Base-by-base conservation (phyloP, 2,113 vertebrate species). In the Mesembrinibis cayennensis region DNA sequence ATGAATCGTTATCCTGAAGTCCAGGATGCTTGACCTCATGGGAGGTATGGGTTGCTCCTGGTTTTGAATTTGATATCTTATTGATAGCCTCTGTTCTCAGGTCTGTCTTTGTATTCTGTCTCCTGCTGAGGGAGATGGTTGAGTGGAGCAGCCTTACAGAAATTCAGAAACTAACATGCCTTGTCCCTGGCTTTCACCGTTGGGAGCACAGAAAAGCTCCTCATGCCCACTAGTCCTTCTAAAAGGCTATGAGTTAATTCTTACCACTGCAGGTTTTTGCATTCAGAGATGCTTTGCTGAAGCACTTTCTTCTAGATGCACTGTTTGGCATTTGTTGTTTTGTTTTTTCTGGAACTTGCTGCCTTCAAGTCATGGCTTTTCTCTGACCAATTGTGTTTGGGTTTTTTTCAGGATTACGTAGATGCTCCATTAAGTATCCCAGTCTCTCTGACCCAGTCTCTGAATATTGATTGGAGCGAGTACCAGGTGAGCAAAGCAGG, bases 341-440 rank as follows among this genome's bases (percentile, higher is more conserved):
- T 87, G 18, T 4, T 65, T 32, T 84, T 87, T 72, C 44, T 70
- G 29, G 53, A 70, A 10, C 29, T 22, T 1, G 2, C 3, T 84
- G 26, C 30, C 32, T 90, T 71, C 14, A 42, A 55, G 30, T 56
- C 16, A 4, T 26, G 50, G 19, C 44, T 89, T 86, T 94, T 76
- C 53, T 76, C 36, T 94, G 30, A 91, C 47, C 13, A 12, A 0
- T 42, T 50, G 5, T 13, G 4, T 81, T 36, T 81, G 26, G 40
- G 3, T 94, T 76, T 96, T 36, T 95, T 93, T 94, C 96, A 99
- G 99, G 99, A 99, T 97, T 99, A 98, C 52, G 99, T 99, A 36
- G 99, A 99, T 86, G 99, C 99, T 96, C 99, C 99, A 18, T 92
- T 99, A 97, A 99, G 98, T 97, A 99, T 99, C 97, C 99, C 99